Evolutionary conservation across 2,888 invertebrate species (phyloP).

Genomic region (Andrena dorsata): DNA sequence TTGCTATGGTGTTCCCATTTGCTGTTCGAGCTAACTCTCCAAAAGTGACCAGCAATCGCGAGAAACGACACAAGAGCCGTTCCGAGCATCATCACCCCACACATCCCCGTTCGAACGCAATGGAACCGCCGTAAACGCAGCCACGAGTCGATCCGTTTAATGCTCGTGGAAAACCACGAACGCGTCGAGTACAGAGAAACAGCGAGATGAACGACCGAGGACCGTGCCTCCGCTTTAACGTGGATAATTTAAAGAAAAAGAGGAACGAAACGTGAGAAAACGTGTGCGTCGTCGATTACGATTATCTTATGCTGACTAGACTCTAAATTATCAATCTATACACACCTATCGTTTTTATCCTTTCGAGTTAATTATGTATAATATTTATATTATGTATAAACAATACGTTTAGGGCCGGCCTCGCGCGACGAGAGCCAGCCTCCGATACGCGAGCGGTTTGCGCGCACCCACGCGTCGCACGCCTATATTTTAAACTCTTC

Average conservation of each 20-base stretch:
- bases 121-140: constrained; percentile 63
- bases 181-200: constrained; percentile 40
- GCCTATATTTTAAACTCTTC: not conserved
- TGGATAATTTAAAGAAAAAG: constrained; percentile 21
- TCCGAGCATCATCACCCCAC: not conserved
- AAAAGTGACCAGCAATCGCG: not conserved
- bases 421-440: not conserved
- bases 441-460: constrained; percentile 14
- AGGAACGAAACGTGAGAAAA: constrained; percentile 53
- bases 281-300: constrained; percentile 74
- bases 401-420: constrained; percentile 21
- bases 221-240: constrained; percentile 19
- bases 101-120: not conserved
- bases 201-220: constrained; percentile 30
- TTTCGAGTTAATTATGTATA: constrained; percentile 64
- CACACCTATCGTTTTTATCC: constrained; percentile 70
- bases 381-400: constrained; percentile 58
- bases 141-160: constrained; percentile 45
- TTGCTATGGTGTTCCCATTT: too few relatives aligned
- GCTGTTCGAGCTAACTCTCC: not conserved
- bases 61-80: not conserved
- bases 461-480: not conserved
- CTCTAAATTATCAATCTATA: constrained; percentile 77
- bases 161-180: constrained; percentile 17
- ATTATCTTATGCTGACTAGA: constrained; percentile 80